Conservation (phyloP, 2,888 invertebrate species). For the Epinotia brunnichana region DNA sequence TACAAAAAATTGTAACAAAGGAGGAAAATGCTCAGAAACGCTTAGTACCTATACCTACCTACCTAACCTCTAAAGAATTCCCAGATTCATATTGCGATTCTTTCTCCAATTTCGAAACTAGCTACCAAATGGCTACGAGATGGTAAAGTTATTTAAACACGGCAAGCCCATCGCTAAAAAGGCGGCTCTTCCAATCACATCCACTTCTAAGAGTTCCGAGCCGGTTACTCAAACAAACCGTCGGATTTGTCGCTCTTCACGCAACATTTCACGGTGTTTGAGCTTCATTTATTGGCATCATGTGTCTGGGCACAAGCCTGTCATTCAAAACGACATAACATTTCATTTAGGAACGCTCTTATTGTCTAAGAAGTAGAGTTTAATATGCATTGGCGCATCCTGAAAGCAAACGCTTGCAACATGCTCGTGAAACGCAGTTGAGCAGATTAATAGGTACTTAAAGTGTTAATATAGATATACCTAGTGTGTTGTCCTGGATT, state of each 20-base stretch:
- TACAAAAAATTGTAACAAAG: no score
- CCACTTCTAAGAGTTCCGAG: not conserved
- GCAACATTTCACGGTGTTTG: conserved; percentile 1
- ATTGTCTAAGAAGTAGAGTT: not conserved
- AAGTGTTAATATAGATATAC: not conserved
- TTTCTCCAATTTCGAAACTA: no score
- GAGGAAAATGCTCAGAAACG: no score
- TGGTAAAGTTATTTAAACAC: no score
- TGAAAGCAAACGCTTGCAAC: not conserved
- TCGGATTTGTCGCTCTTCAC: conserved; percentile 9
- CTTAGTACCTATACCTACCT: no score
- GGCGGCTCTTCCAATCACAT: not conserved
- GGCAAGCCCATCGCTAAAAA: no score
- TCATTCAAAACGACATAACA: not conserved
- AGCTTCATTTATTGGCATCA: not conserved
- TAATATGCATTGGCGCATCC: not conserved
- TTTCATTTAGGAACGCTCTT: not conserved
- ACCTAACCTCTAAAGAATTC: no score
- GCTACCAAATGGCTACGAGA: no score
- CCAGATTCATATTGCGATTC: no score
- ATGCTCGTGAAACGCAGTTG: not conserved
- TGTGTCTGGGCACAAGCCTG: conserved; percentile 9
- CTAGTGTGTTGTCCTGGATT: no score
- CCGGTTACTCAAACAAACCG: not conserved
- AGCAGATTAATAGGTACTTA: not conserved